Conservation (phyloP, 2,888 invertebrate genomes). For the Thecocarcelia acutangulata region DNA sequence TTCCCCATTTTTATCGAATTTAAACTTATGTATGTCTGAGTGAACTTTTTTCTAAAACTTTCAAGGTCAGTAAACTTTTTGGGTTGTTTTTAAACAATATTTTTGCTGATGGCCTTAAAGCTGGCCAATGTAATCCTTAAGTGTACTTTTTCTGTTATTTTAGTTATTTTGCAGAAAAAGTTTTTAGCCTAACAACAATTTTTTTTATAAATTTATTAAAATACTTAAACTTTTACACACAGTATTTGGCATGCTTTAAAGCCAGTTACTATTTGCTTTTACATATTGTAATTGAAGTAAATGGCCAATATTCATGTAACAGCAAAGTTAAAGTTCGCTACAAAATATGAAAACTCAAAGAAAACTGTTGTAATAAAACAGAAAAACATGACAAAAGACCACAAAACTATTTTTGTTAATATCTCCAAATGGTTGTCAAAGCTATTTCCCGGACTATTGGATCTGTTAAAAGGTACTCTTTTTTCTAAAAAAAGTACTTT, state of each 20-base stretch:
- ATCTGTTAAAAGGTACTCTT: too few relatives aligned
- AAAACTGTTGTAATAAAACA: too few relatives aligned
- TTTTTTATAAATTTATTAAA: slow-evolving; percentile 32
- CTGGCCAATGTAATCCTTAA: slow-evolving; percentile 34
- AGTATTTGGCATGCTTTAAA: not conserved
- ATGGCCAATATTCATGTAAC: slow-evolving; percentile 9
- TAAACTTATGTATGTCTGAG: slow-evolving; percentile 2
- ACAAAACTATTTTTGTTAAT: too few relatives aligned
- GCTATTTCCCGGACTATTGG: too few relatives aligned
- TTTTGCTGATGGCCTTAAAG: slow-evolving; percentile 16
- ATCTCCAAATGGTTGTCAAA: too few relatives aligned
- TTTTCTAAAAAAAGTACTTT: too few relatives aligned
- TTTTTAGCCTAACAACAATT: slow-evolving; percentile 4
- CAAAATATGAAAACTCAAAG: too few relatives aligned
- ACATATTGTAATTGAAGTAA: slow-evolving; percentile 1
- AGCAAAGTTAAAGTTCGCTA: too few relatives aligned
- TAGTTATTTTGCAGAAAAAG: not conserved
- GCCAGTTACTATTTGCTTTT: not conserved
- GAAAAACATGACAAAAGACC: too few relatives aligned
- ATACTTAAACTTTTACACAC: not conserved
- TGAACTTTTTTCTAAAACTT: slow-evolving; percentile 8
- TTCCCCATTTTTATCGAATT: too few relatives aligned
- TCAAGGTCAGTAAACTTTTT: slow-evolving; percentile 63
- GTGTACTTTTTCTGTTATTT: slow-evolving; percentile 6
- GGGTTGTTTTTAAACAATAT: slow-evolving; percentile 15